phyloP scores from a whole-genome alignment of 2,113 vertebrate species.

The Onychorhynchus coronatus region DNA sequence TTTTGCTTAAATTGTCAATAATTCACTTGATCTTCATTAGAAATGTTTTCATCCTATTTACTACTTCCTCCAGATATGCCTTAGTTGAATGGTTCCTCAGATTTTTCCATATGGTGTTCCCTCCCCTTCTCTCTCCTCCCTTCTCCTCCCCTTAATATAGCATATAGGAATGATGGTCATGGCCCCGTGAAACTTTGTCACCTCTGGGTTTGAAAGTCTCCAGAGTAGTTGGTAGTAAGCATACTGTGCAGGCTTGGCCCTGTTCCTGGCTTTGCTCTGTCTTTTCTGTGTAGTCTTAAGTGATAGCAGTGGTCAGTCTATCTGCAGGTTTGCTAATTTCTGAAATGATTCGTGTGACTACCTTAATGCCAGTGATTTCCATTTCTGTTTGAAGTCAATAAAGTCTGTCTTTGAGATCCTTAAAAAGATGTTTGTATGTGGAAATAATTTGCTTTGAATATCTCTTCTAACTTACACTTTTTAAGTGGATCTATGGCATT shows the following conservation, averaged over 20 bases:
- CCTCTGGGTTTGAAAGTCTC: background rate
- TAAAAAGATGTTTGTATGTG: background rate
- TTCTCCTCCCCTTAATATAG: background rate
- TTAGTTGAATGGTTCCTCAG: background rate
- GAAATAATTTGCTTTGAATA: background rate
- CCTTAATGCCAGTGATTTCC: background rate
- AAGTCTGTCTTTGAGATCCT: background rate
- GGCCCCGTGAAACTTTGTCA: background rate
- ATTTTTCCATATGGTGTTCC: background rate
- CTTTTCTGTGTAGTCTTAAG: background rate
- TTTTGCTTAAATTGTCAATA: background rate
- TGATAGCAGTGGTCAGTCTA: background rate
- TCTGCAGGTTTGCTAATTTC: background rate
- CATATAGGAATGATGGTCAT: background rate
- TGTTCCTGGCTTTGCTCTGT: background rate
- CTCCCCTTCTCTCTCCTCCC: background rate
- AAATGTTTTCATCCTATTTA: background rate
- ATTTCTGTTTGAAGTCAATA: background rate
- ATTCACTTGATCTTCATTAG: background rate
- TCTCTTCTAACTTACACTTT: background rate
- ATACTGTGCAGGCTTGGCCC: background rate
- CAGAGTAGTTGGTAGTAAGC: accelerated
- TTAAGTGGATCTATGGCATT: background rate
- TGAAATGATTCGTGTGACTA: background rate
- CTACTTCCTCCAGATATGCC: background rate